Percentiles rank a stretch among this genome's conserved stretches.
These are phyloP conservation scores for Pyrrhura leucotis DNA, from an alignment of 2,797 vertebrate genomes.

Conservation along the genomic window DNA sequence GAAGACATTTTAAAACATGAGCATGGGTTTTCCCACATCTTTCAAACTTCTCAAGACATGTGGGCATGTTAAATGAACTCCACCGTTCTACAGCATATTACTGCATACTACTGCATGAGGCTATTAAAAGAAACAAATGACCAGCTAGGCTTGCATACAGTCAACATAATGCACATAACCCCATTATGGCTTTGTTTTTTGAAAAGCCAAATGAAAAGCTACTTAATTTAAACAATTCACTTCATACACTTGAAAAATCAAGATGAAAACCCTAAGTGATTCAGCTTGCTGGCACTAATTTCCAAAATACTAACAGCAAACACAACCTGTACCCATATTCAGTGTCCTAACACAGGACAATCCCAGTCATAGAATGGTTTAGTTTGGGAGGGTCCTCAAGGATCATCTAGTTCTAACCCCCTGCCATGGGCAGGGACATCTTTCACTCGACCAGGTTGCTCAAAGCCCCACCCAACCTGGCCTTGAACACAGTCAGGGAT, in stretches of 20 bases:
- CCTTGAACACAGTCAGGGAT: background rate
- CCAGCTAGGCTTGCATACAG: background rate
- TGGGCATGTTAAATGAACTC: background rate
- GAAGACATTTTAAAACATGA: background rate
- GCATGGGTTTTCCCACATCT: background rate
- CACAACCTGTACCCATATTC: background rate
- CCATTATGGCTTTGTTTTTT: background rate
- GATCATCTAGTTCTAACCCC: background rate
- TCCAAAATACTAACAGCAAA: background rate
- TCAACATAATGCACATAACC: background rate
- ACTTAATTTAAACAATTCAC: background rate
- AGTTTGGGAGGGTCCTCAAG: background rate
- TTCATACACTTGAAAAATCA: background rate
- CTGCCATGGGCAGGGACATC: background rate
- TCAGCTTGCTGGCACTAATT: background rate
- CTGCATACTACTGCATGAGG: background rate
- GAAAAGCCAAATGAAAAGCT: background rate
- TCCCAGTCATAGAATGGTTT: rapidly evolving
- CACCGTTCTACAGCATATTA: background rate
- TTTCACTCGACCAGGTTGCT: background rate
- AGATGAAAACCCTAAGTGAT: background rate
- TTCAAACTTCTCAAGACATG: background rate
- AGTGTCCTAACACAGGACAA: background rate
- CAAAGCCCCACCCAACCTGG: background rate
- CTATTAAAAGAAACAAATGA: background rate